These are phyloP conservation scores for Lutjanus campechanus DNA, from an alignment of 2,797 vertebrate species.

Conservation along the genomic window DNA sequence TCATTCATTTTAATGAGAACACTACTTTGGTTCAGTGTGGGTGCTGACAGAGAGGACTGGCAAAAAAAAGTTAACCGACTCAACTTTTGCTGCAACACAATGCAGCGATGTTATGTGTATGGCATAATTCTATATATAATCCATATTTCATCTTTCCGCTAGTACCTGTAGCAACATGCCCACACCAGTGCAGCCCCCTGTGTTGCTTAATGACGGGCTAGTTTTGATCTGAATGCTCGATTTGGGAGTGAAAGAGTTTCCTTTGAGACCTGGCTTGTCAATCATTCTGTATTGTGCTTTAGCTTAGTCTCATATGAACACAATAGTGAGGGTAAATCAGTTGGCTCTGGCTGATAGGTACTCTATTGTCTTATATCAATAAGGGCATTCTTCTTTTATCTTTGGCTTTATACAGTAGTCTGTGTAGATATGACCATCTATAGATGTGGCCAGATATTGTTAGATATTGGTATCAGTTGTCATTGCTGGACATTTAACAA, in stretches of 20 bases:
- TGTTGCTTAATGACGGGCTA: neutral
- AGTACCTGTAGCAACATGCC: neutral
- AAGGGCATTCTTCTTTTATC: constrained; percentile 27
- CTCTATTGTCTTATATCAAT: constrained; percentile 39
- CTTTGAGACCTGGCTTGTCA: constrained; percentile 11
- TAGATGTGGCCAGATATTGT: constrained; percentile 4
- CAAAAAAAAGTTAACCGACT: neutral
- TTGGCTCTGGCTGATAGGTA: constrained; percentile 4
- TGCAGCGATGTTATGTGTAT: neutral
- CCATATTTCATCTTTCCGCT: neutral
- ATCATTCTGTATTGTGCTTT: constrained; percentile 10
- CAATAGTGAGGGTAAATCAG: constrained; percentile 11
- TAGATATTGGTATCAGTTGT: constrained; percentile 5
- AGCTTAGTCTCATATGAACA: constrained; percentile 26
- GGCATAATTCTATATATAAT: neutral
- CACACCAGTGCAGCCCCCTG: neutral
- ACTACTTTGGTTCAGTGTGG: neutral
- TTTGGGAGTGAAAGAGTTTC: neutral
- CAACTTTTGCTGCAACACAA: neutral
- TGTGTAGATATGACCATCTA: constrained; percentile 10
- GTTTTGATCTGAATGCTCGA: neutral
- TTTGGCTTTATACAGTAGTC: constrained; percentile 4
- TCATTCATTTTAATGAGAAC: neutral
- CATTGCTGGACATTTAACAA: constrained; percentile 19
- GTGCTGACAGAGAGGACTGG: neutral